Percentiles rank a stretch among this genome's conserved stretches.
These are phyloP conservation scores for Bibio marci DNA, from an alignment of 2,888 invertebrate genomes.

Conservation along the genomic window DNA sequence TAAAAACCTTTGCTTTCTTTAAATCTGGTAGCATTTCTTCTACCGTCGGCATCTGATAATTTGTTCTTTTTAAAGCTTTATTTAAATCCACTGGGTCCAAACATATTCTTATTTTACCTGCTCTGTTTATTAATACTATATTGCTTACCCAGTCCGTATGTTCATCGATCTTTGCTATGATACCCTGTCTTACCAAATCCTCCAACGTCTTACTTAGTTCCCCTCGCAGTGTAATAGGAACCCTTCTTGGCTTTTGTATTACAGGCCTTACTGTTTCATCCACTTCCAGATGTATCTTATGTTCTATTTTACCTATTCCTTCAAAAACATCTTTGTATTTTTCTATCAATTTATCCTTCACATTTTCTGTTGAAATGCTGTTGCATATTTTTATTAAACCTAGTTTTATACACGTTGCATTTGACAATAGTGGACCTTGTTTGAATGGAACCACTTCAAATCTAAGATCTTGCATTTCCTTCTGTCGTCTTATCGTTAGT, in stretches of 20 bases:
- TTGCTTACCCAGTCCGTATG: slow-evolving; percentile 7
- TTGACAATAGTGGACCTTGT: too few relatives aligned
- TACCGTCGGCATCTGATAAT: slow-evolving; percentile 12
- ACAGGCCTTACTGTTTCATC: neutral
- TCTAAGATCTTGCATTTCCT: too few relatives aligned
- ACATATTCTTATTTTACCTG: slow-evolving; percentile 14
- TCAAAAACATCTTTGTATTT: neutral
- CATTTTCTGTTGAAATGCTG: neutral
- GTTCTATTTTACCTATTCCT: neutral
- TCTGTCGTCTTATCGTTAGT: too few relatives aligned
- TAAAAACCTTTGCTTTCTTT: slow-evolving; percentile 11
- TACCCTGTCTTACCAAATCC: neutral
- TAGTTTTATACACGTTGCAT: slow-evolving; percentile 4
- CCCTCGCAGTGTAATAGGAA: slow-evolving; percentile 2
- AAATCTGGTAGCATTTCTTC: slow-evolving; percentile 11
- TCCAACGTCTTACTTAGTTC: slow-evolving; percentile 1
- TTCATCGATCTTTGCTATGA: slow-evolving; percentile 8
- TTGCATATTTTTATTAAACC: slow-evolving; percentile 6
- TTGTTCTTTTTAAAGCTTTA: slow-evolving; percentile 11
- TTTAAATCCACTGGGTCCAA: slow-evolving; percentile 14
- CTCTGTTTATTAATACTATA: slow-evolving; percentile 15
- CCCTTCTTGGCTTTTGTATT: neutral
- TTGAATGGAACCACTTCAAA: too few relatives aligned
- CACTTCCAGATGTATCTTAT: neutral
- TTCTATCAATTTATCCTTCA: slow-evolving; percentile 5